A percentile compares a stretch with the other conserved stretches of the same genome.
Evolutionary conservation across 2,888 invertebrate genomes (phyloP).

Genomic region (Melangyna quadrimaculata): DNA sequence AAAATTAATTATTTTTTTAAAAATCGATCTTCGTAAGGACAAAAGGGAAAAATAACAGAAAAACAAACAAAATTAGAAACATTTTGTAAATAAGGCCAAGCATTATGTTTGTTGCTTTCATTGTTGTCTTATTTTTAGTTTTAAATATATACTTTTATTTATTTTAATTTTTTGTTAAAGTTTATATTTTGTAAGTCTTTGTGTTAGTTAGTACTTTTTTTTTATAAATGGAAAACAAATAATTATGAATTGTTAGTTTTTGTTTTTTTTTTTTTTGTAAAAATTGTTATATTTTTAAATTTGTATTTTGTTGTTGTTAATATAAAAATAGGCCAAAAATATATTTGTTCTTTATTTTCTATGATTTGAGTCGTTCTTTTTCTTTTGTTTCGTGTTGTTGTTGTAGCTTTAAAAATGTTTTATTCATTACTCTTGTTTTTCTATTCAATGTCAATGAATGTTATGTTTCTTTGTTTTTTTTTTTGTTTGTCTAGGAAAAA

Average conservation of each 20-base stretch:
- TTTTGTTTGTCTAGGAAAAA: slow-evolving; percentile 46
- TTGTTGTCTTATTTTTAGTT: slow-evolving; percentile 25
- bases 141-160: slow-evolving; percentile 35
- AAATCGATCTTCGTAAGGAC: slow-evolving; percentile 69
- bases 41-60: slow-evolving; percentile 14
- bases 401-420: slow-evolving; percentile 21
- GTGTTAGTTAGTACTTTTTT: slow-evolving; percentile 30
- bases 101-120: slow-evolving; percentile 42
- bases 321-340: slow-evolving; percentile 72
- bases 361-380: slow-evolving; percentile 50
- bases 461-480: no score
- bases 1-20: background rate
- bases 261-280: no score
- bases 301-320: slow-evolving; percentile 62
- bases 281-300: slow-evolving; percentile 61
- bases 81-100: slow-evolving; percentile 69
- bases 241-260: slow-evolving; percentile 41
- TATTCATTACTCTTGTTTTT: slow-evolving; percentile 28
- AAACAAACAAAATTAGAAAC: slow-evolving; percentile 3
- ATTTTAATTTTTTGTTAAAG: slow-evolving; percentile 19
- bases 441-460: slow-evolving; percentile 46
- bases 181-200: slow-evolving; percentile 56
- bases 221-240: slow-evolving; percentile 47
- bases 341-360: slow-evolving; percentile 68
- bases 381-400: no score